A percentile compares a stretch with the other conserved stretches of the same genome.
Evolutionary conservation across 2,888 invertebrate species (phyloP).

Genomic region (Phortica magna): DNA sequence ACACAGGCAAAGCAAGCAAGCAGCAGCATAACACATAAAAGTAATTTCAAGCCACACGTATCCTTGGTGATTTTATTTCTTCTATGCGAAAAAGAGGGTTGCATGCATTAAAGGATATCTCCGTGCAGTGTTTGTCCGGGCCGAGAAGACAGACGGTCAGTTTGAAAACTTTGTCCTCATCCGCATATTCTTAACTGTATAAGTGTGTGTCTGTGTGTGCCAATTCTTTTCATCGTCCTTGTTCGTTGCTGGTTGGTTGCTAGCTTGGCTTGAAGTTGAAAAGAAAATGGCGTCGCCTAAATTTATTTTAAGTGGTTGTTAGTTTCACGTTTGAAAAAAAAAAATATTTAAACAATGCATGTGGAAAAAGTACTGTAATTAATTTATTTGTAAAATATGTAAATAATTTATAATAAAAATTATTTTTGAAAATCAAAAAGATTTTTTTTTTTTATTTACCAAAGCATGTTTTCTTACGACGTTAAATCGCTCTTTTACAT

Average conservation of each 20-base stretch:
- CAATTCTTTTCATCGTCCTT: conserved; percentile 1
- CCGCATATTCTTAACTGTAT: conserved; percentile 21
- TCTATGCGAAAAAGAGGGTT: conserved; percentile 8
- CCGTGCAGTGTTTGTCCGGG: not conserved
- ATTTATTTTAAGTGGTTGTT: conserved; percentile 72
- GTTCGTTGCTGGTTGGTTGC: conserved; percentile 34
- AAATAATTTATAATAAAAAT: too few species aligned
- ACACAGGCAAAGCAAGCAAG: not conserved
- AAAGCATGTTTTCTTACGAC: too few species aligned
- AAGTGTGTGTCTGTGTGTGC: conserved; percentile 34
- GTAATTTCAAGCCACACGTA: conserved; percentile 31
- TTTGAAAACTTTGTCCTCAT: conserved; percentile 42
- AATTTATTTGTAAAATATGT: too few species aligned
- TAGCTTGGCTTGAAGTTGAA: conserved; percentile 61
- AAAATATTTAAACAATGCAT: conserved; percentile 25
- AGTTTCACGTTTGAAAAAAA: conserved; percentile 62
- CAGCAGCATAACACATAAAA: conserved; percentile 30
- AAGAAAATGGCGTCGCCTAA: conserved; percentile 72
- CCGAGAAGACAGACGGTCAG: not conserved
- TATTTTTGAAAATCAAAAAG: too few species aligned
- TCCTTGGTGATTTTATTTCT: conserved; percentile 27
- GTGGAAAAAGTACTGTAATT: conserved; percentile 34
- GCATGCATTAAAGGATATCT: not conserved
- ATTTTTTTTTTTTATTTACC: too few species aligned
- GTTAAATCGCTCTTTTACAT: too few species aligned